Evolutionary conservation across 2,888 invertebrate genomes (phyloP), one percentile per base, ranked within the genome.

Genomic region (Lottia scabra): DNA sequence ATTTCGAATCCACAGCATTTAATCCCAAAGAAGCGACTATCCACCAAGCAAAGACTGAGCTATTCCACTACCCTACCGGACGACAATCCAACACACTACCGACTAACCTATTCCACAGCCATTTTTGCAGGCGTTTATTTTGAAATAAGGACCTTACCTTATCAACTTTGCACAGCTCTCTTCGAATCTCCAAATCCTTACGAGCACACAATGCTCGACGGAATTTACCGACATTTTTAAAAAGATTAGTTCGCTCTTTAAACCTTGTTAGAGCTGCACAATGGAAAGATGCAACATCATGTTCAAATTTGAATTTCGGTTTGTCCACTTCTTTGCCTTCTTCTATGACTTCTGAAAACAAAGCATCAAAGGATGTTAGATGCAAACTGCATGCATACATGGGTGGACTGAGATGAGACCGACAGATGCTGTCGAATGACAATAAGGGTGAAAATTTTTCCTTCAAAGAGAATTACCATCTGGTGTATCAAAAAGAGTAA

Each of bases 171-270:
- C 88, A 88, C 56, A 95, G 86, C 78, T 89, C 87, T 48, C 90
- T 82, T 67, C 91, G 75, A n/a, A 96, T 92, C 43, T 94, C 93
- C 73, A 96, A 90, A 87, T 96, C 96, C 68, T 94, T 92, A 23
- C 95, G 91, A 10, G 96, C 95, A 80, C 94, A 94, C 66, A 96
- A 89, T 0, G 95, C 96, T 19, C 94, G 92, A 43, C 94, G 93
- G 82, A 93, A 93, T 63, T 93, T 93, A 23, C 95, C 95, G 63
- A 94, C 92, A 84, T 93, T 93, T 75, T 93, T 92, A 78, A 95
- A 92, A 3, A 94, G 84, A 65, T 91, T 87, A 12, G 78, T 75
- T 38, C 91, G 87, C 44, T 88, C 87, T 67, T 78, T 81, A 43
- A 82, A 80, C 75, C 83, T 85, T 66, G 81, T 75, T 43, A 82